Conservation (phyloP, 1,140 invertebrate genomes). For the Drosophila subobscura region DNA sequence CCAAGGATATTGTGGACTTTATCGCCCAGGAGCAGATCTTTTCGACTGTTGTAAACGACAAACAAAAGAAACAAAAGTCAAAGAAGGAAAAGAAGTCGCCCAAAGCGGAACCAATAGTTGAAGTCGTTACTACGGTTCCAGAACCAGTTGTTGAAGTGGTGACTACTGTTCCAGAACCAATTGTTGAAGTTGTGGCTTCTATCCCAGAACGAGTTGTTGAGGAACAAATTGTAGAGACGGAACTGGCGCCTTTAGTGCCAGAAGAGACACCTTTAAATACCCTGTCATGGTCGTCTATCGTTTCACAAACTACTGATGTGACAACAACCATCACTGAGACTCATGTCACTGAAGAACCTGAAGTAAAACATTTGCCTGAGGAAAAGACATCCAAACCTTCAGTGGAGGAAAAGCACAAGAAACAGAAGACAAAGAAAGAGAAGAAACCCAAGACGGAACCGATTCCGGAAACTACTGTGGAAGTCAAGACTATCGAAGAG, state of each 20-base stretch:
- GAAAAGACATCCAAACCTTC: too few relatives aligned
- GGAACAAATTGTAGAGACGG: not conserved
- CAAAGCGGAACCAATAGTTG: not conserved
- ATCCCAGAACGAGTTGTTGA: not conserved
- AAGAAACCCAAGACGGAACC: slow-evolving; percentile 17
- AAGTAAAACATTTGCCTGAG: not conserved
- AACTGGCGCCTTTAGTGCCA: not conserved
- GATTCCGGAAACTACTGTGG: not conserved
- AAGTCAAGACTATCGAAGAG: not conserved
- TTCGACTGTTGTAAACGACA: slow-evolving; percentile 27
- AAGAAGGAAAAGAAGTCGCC: slow-evolving; percentile 3
- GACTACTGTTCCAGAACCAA: not conserved
- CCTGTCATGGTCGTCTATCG: slow-evolving; percentile 17
- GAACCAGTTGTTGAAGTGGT: not conserved
- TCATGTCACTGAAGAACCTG: not conserved
- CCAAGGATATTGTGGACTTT: slow-evolving; percentile 18
- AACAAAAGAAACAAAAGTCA: slow-evolving; percentile 19
- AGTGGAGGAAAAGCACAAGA: slow-evolving; percentile 6
- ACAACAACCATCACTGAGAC: not conserved
- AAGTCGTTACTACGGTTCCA: not conserved
- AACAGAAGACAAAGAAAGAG: slow-evolving; percentile 42
- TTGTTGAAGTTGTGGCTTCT: slow-evolving; percentile 6
- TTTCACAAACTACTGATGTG: slow-evolving; percentile 15
- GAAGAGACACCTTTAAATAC: not conserved
- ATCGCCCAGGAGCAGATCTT: slow-evolving; percentile 24